Percentiles rank a stretch among this genome's conserved stretches.
phyloP scores from a whole-genome alignment of 2,888 invertebrate species.

The Adelphocoris suturalis region DNA sequence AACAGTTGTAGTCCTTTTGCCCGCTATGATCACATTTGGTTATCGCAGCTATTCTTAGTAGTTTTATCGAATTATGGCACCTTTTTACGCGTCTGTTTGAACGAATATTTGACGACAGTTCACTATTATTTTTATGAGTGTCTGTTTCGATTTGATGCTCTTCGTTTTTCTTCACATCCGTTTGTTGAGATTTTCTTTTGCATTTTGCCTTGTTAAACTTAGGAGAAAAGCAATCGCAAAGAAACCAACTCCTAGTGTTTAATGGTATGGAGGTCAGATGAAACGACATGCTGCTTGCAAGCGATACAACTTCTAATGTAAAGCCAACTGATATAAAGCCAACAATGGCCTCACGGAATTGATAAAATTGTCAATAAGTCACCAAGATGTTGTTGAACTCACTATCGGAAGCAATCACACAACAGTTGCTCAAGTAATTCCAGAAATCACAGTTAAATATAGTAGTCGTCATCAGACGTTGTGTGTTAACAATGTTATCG shows the following conservation, averaged over 20 bases:
- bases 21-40: not conserved
- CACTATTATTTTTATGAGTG: too few species aligned
- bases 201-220: not conserved
- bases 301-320: not conserved
- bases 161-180: not conserved
- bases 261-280: not conserved
- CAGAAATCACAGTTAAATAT: too few species aligned
- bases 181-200: not conserved
- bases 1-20: not conserved
- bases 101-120: not conserved
- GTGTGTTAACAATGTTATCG: not conserved
- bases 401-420: not conserved
- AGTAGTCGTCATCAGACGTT: too few species aligned
- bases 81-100: too few species aligned
- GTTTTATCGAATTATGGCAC: not conserved
- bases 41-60: constrained; percentile 7
- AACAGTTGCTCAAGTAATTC: not conserved
- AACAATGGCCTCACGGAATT: not conserved
- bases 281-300: constrained; percentile 2
- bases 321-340: not conserved
- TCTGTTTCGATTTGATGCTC: not conserved
- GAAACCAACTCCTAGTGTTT: not conserved
- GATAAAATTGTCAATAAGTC: not conserved
- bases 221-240: not conserved
- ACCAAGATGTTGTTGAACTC: not conserved